A percentile compares a stretch with the other conserved stretches of the same genome.
These are phyloP conservation scores for Zootoca vivipara DNA, from an alignment of 2,113 vertebrate genomes.

Conservation along the genomic window DNA sequence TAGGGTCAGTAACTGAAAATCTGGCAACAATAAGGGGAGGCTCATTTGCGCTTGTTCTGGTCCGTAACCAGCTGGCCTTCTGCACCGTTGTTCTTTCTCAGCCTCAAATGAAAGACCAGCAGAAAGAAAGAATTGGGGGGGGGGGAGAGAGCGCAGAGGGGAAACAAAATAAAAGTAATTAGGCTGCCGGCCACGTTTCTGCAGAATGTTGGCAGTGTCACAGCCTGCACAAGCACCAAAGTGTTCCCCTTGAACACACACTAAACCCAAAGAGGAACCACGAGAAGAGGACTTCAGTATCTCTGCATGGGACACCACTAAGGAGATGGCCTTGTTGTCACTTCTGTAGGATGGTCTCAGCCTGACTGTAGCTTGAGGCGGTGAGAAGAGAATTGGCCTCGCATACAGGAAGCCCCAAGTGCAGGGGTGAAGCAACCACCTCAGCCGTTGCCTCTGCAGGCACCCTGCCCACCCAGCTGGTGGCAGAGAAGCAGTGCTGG, in stretches of 20 bases:
- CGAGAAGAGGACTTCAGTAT: slow-evolving; percentile 8
- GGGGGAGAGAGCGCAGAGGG: slow-evolving; percentile 44
- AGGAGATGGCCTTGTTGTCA: not conserved
- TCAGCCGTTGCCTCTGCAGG: too few relatives aligned
- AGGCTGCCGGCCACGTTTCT: slow-evolving; percentile 61
- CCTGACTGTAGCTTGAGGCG: not conserved
- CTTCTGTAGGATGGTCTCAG: not conserved
- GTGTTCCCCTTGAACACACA: slow-evolving; percentile 49
- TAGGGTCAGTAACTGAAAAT: slow-evolving; percentile 60
- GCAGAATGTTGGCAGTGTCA: slow-evolving; percentile 44
- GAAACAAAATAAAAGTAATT: slow-evolving; percentile 65
- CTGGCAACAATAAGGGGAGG: slow-evolving; percentile 58
- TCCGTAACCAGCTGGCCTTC: slow-evolving; percentile 59
- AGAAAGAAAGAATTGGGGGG: slow-evolving; percentile 35
- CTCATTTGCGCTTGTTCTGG: slow-evolving; percentile 65
- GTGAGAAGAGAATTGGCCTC: too few relatives aligned
- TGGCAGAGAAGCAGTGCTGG: too few relatives aligned
- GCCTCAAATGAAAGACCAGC: slow-evolving; percentile 50
- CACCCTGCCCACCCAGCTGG: too few relatives aligned
- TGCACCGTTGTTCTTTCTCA: slow-evolving; percentile 59
- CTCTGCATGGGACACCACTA: not conserved
- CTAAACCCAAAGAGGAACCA: slow-evolving; percentile 18
- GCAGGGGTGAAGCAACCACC: too few relatives aligned
- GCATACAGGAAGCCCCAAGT: too few relatives aligned
- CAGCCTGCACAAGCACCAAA: slow-evolving; percentile 27